Evolutionary conservation across 1,140 invertebrate species (phyloP).

Genomic region (Parasteatoda tepidariorum): DNA sequence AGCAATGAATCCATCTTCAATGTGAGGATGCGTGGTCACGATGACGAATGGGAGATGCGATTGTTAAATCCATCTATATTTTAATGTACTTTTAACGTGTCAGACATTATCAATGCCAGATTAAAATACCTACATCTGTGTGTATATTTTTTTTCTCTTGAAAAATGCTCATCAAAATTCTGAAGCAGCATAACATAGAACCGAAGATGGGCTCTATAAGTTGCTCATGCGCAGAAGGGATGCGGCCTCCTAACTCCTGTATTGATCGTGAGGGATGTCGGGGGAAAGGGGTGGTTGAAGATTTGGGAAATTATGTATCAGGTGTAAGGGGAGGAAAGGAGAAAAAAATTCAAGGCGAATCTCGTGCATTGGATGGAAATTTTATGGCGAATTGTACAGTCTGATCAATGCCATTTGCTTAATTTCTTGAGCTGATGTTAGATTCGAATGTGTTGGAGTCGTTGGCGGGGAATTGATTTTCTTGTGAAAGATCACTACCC

Average conservation of each 20-base stretch:
- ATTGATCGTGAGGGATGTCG: conserved; percentile 25
- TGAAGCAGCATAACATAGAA: neutral
- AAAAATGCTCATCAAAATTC: neutral
- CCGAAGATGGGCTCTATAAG: neutral
- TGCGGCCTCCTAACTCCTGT: neutral
- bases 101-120: too few relatives aligned
- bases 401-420: too few relatives aligned
- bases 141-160: neutral
- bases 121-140: too few relatives aligned
- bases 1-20: neutral
- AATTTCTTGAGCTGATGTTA: too few relatives aligned
- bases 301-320: neutral
- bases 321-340: neutral
- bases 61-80: too few relatives aligned
- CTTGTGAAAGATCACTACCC: too few relatives aligned
- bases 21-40: neutral
- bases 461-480: too few relatives aligned
- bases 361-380: neutral
- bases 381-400: neutral
- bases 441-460: too few relatives aligned
- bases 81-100: too few relatives aligned
- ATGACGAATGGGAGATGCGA: neutral
- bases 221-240: conserved; percentile 18
- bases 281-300: neutral
- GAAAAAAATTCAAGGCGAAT: neutral